Base-by-base conservation (phyloP, 2,797 vertebrate genomes). In the Sebastolobus altivelis region DNA sequence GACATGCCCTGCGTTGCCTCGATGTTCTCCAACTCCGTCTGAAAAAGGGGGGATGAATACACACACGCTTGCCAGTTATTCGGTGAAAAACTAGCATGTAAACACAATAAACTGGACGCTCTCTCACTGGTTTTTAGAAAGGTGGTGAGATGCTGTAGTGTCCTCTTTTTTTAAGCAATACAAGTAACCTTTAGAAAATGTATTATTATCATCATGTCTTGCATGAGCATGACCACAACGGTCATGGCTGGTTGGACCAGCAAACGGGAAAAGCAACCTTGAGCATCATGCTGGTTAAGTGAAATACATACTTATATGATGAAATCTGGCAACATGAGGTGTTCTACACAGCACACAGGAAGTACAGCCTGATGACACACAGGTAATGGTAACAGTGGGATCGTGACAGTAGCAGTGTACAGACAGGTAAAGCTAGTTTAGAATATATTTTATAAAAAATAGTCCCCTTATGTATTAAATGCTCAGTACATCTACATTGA, bases 1-100 rank as follows among this genome's bases (percentile, higher is more conserved):
- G 99, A 99, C 99, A 99, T 99, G 88, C 99, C 99, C 95, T 99
- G 99, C 1, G 99, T 98, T 66, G 98, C 97, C 95, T 99, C 99
- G 43, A 99, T 99, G 89, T 97, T 99, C 95, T 99, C 99, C 95
- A 99, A 80, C 94, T 99, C 99, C 79, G 97, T 97, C 99, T 99
- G 96, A 2, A 11, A 55, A 46, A 54, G 29, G 71, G 20, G 60
- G 65, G 61, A 31, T 40, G 66, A 54, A 78, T 7, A 82, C 56
- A 86, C 52, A 89, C 27, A 75, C 1, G 60, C 72, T 85, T 4
- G 33, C 83, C 40, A 54, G 82, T 94, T 87, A 91, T 55, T 65
- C 16, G 37, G 20, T 71, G 80, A 69, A 52, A 77, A 37, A 67
- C 60, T 12, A 22, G n/a, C n/a, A 20, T 10, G 27, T 33, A 29